Evolutionary conservation across 2,113 vertebrate species (phyloP), one percentile per base, ranked within the genome.

Genomic region (Myanophis thanlyinensis): DNA sequence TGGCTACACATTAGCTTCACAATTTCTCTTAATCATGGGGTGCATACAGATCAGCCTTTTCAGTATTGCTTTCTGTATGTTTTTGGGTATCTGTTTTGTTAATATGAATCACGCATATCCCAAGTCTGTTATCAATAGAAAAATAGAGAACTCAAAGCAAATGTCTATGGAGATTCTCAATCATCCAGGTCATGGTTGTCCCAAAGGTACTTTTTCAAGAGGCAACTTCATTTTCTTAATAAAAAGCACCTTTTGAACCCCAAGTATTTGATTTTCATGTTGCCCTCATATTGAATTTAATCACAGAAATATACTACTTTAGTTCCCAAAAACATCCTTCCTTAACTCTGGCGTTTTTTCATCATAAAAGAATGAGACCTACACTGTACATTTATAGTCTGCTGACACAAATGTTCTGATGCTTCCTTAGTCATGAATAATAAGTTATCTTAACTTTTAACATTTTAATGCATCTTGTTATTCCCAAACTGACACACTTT

Each of bases 31-130:
- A 93, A 46, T 20, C 0, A 0, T 48, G 93, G 0, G 40, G 91
- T 91, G 52, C 59, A 93, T 94, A 88, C 88, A 95, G 20, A 35
- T 95, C 91, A 53, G 92, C 93, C 94, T 91, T 47, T 85, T 94
- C 87, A 90, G 89, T 92, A 35, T 88, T 93, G 22, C 27, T 3
- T 94, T 94, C 91, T 35, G 53, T 90, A 93, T 46, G n/a, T 92
- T 73, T 18, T 84, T 93, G 25, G 18, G 93, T 89, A 18, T 47
- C 49, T 47, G 47, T 88, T 85, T 56, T 53, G 4, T 85, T 84
- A 84, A 35, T 80, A 48, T 91, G 85, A 67, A 89, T 54, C 87
- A 40, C 13, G n/a, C 93, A 80, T 40, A 53, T 88, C 20, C 51
- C 40, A 46, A 90, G 44, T n/a, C 84, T 10, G 87, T 94, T 8